phyloP scores from a whole-genome alignment of 2,113 vertebrate genomes.

The Lycaon pictus region DNA sequence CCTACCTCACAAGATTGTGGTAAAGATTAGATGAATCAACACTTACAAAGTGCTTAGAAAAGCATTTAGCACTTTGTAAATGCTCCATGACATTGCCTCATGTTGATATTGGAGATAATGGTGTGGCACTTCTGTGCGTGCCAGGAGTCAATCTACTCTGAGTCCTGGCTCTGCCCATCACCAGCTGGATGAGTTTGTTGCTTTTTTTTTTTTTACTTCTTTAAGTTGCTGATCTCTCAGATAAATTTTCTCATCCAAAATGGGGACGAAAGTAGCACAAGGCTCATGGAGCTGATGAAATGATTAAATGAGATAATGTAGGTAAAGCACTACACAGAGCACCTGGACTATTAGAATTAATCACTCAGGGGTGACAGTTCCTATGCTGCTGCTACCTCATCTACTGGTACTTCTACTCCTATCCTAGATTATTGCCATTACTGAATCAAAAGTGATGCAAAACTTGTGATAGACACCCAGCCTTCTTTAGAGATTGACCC shows the following conservation, averaged over 20 bases:
- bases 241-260: not conserved
- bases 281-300: not conserved
- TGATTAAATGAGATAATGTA: not conserved
- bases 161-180: not conserved
- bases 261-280: not conserved
- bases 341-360: not conserved
- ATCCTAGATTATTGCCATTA: not conserved
- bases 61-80: not conserved
- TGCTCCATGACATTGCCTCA: not conserved
- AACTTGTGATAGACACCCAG: not conserved
- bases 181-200: not conserved
- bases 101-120: not conserved
- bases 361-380: not conserved
- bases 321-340: not conserved
- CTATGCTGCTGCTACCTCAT: not conserved
- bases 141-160: not conserved
- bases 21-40: not conserved
- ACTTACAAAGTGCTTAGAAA: not conserved
- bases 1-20: not conserved
- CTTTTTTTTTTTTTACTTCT: not conserved
- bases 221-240: not conserved
- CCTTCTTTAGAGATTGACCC: not conserved
- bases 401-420: not conserved
- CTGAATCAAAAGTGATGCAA: not conserved
- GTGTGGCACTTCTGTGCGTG: not conserved